A percentile compares a stretch with the other conserved stretches of the same genome.
Conservation (phyloP, 2,113 vertebrate species). For the Apodemus speciosus region DNA sequence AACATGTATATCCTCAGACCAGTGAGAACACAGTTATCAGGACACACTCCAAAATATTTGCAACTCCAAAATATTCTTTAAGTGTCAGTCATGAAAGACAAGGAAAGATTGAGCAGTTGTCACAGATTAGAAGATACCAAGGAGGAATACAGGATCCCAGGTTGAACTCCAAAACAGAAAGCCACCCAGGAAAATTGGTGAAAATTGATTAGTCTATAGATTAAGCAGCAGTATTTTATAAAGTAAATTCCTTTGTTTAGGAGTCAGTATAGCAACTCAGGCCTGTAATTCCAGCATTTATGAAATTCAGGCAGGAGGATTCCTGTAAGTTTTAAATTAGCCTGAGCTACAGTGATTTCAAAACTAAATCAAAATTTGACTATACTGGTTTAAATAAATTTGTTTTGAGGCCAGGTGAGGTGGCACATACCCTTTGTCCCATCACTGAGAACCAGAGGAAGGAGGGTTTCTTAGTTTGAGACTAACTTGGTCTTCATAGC, state of each 20-base stretch:
- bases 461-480: not conserved
- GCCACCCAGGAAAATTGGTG: not conserved
- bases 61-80: not conserved
- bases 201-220: constrained; percentile 47
- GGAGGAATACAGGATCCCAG: constrained; percentile 15
- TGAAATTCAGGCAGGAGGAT: not conserved
- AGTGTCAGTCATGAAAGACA: constrained; percentile 25
- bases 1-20: not conserved
- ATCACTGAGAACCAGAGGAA: not conserved
- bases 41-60: constrained; percentile 33
- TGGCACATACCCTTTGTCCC: not conserved
- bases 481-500: not conserved
- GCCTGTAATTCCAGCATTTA: not conserved
- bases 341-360: not conserved
- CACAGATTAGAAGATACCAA: constrained; percentile 40
- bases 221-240: constrained; percentile 21
- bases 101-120: constrained; percentile 38
- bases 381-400: not conserved
- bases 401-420: not conserved
- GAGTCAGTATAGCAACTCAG: not conserved
- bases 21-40: constrained; percentile 24
- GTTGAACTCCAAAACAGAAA: constrained; percentile 46
- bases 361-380: not conserved
- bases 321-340: not conserved
- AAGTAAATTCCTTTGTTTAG: constrained; percentile 46